phyloP scores from a whole-genome alignment of 2,888 invertebrate genomes.

The Eurytoma adleriae region DNA sequence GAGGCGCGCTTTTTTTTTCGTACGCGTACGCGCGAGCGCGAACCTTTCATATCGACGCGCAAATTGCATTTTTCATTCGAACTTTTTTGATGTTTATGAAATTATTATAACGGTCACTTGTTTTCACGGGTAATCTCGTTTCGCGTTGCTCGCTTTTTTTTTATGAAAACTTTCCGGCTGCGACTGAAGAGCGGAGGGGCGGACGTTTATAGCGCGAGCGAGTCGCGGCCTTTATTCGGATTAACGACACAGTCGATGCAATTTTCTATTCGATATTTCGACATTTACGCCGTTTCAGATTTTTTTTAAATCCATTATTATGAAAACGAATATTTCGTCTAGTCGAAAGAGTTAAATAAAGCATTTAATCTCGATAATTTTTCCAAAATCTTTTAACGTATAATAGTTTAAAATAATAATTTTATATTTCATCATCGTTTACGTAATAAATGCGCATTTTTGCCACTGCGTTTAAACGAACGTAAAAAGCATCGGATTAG shows the following conservation, averaged over 20 bases:
- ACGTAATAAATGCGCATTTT: neutral
- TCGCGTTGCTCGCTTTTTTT: conserved; percentile 44
- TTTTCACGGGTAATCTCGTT: conserved; percentile 55
- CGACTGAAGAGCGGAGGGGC: neutral
- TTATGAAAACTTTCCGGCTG: conserved; percentile 47
- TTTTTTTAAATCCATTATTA: too few relatives aligned
- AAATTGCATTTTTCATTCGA: conserved; percentile 52
- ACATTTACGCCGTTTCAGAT: too few relatives aligned
- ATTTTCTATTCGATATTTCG: neutral
- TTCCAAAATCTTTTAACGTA: too few relatives aligned
- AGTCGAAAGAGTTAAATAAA: too few relatives aligned
- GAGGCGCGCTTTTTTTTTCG: neutral
- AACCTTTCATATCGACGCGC: conserved; percentile 32
- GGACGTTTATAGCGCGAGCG: conserved; percentile 1
- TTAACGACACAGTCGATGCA: conserved; percentile 20
- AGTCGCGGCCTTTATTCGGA: conserved; percentile 34
- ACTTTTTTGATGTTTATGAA: conserved; percentile 48
- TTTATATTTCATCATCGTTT: too few relatives aligned
- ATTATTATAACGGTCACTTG: conserved; percentile 54
- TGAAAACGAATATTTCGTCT: too few relatives aligned
- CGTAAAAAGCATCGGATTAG: too few relatives aligned
- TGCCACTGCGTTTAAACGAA: too few relatives aligned
- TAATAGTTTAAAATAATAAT: too few relatives aligned
- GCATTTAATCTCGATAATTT: too few relatives aligned
- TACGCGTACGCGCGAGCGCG: neutral